Conservation (phyloP, 2,113 vertebrate species). For the Rhadina sibilatrix region DNA sequence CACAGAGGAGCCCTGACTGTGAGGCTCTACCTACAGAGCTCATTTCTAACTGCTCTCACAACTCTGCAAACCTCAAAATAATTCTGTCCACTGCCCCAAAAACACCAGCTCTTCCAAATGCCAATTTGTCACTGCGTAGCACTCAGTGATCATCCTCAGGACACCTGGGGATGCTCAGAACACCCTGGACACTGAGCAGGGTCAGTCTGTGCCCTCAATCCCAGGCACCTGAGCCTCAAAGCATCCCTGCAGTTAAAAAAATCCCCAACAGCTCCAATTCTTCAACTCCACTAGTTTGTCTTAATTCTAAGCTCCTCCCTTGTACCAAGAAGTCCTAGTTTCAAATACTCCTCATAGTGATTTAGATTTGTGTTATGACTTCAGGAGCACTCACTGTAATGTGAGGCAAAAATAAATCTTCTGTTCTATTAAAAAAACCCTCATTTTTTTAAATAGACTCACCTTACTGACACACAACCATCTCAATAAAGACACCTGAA, state of each 20-base stretch:
- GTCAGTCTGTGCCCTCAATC: background rate
- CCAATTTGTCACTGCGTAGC: background rate
- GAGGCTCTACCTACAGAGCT: background rate
- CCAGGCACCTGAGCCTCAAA: background rate
- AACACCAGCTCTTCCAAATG: background rate
- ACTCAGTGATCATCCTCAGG: background rate
- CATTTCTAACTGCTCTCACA: background rate
- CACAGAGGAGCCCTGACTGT: background rate
- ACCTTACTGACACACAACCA: background rate
- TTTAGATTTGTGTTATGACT: background rate
- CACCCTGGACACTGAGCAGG: background rate
- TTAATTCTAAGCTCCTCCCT: background rate
- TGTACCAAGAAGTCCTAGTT: background rate
- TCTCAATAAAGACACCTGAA: background rate
- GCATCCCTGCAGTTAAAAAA: background rate
- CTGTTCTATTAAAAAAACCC: background rate
- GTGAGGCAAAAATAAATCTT: background rate
- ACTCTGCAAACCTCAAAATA: background rate
- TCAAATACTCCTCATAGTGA: background rate
- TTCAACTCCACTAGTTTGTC: background rate
- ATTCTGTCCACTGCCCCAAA: background rate
- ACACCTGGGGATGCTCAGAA: background rate
- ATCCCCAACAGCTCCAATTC: background rate
- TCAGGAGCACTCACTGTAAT: background rate
- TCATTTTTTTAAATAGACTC: background rate